Evolutionary conservation across 2,888 invertebrate genomes (phyloP).

Genomic region (Microctonus hyperodae): DNA sequence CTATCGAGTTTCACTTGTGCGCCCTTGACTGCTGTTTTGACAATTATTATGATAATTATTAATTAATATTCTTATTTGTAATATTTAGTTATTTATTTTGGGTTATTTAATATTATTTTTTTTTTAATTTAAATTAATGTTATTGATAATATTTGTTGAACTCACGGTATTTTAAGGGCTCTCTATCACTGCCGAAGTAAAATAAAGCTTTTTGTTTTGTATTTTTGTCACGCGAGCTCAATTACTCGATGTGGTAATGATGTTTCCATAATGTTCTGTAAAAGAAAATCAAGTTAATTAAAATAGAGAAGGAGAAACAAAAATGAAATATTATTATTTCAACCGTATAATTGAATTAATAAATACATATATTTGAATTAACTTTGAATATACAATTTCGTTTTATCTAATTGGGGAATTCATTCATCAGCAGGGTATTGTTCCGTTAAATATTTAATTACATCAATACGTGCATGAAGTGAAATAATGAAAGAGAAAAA

Average conservation of each 20-base stretch:
- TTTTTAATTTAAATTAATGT: background rate
- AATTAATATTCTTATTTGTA: background rate
- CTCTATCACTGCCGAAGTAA: background rate
- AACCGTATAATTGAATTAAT: background rate
- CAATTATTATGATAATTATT: background rate
- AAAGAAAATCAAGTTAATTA: background rate
- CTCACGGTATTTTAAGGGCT: background rate
- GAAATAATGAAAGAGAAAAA: background rate
- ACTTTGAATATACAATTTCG: background rate
- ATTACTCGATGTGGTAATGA: slow-evolving; percentile 5
- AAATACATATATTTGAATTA: background rate
- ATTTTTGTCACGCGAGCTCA: slow-evolving; percentile 21
- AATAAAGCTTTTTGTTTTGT: slow-evolving; percentile 7
- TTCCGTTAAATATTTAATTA: background rate
- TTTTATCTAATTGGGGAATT: background rate
- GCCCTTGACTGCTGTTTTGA: slow-evolving; percentile 34
- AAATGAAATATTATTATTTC: background rate
- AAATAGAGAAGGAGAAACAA: background rate
- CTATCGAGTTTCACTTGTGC: slow-evolving; percentile 52
- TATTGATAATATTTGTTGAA: background rate
- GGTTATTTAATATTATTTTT: slow-evolving; percentile 1
- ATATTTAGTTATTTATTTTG: background rate
- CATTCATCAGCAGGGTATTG: background rate
- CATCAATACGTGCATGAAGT: background rate
- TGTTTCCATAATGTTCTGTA: slow-evolving; percentile 21